phyloP scores from a whole-genome alignment of 2,888 invertebrate species.

The Omphaloscelis lunosa region DNA sequence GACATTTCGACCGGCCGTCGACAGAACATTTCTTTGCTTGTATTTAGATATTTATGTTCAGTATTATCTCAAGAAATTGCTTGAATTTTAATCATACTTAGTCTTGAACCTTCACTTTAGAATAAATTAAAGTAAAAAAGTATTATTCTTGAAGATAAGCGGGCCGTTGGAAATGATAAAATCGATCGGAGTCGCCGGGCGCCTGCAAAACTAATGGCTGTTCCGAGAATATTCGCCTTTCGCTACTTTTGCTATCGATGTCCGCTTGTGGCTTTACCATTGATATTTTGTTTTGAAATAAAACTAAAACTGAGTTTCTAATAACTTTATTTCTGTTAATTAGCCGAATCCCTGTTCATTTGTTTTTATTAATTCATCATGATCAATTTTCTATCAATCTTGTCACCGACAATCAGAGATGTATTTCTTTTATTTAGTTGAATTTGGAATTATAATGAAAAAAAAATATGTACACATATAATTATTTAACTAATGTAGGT shows the following conservation, averaged over 20 bases:
- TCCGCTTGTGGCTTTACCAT: slow-evolving; percentile 55
- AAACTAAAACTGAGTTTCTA: neutral
- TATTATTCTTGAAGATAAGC: slow-evolving; percentile 72
- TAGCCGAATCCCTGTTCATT: neutral
- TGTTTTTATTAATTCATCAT: neutral
- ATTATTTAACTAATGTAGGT: too few relatives aligned
- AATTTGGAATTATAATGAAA: neutral
- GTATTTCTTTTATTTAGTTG: neutral
- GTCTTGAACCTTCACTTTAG: slow-evolving; percentile 27
- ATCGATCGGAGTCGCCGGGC: slow-evolving; percentile 76
- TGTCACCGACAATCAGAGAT: neutral
- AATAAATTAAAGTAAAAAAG: slow-evolving; percentile 57
- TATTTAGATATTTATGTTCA: slow-evolving; percentile 10
- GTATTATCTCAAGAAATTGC: slow-evolving; percentile 12
- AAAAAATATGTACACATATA: neutral
- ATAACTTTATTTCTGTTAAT: neutral
- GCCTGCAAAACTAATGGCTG: slow-evolving; percentile 79
- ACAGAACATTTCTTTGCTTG: neutral
- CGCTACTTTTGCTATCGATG: slow-evolving; percentile 58
- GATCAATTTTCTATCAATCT: neutral
- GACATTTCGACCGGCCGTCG: slow-evolving; percentile 19
- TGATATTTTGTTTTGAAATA: slow-evolving; percentile 35
- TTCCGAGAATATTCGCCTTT: slow-evolving; percentile 73
- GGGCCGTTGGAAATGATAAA: slow-evolving; percentile 74
- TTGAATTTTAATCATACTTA: slow-evolving; percentile 25